Base-by-base conservation (phyloP, 2,797 vertebrate genomes). In the Gila robusta region DNA sequence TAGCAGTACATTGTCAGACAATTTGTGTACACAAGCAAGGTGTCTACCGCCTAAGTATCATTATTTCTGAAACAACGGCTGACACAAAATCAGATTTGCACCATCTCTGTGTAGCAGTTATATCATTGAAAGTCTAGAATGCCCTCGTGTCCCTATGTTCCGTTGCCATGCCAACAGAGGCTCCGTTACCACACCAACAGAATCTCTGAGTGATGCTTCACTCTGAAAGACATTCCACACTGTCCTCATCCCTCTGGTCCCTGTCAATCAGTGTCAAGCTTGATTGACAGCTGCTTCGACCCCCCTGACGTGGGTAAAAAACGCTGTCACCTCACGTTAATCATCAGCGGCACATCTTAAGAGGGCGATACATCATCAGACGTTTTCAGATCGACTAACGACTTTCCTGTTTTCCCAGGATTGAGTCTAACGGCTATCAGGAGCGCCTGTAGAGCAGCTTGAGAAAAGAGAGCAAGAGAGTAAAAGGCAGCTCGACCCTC, bases 161-260 rank as follows among this genome's bases (percentile, higher is more conserved):
- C n/a, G 87, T 89, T 90, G 88, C 82, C 87, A 90, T 87, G 84
- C 89, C 88, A 89, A 89, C 88, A 44, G 62, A 88, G 84, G 81
- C 80, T 83, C 84, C 17, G 87, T 89, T 87, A 87, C 88, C 89
- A 88, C 79, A 74, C 82, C 86, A 88, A 86, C 88, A 80, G 82
- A 82, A 86, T 88, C 86, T 89, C 47, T 28, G 54, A 89, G 86
- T 77, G 88, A 89, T 88, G 86, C 86, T 85, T 87, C 67, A 49
- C 87, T 86, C 83, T 88, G 79, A 82, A 89, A 85, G 82, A 85
- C 82, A 62, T 86, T 89, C 88, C 86, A 87, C 82, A 83, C 84
- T 86, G 71, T 70, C 71, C 87, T 85, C 77, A 88, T 88, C 87
- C 85, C 88, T 90, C 88, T 88, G 88, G 84, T 89, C 81, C 79